These are phyloP conservation scores for crab-eating macaque (Macaca fascicularis) DNA, from an alignment of 2,113 vertebrate genomes.

Conservation along the genomic window T2T-MFA8v1.1 NC_088385.1:66864501-66865000, in stretches of 20 bases:
- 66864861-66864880: not conserved
- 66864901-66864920: not conserved
- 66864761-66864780: not conserved
- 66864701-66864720: not conserved
- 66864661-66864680: not conserved
- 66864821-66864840: not conserved
- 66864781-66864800: not conserved
- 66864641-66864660: not conserved
- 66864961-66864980: not conserved
- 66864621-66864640: not conserved
- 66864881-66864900: not conserved
- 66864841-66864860: not conserved
- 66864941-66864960: not conserved
- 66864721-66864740: not conserved
- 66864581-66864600: not conserved
- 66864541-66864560: constrained; percentile 19
- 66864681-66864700: not conserved
- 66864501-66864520: constrained; percentile 15
- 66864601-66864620: not conserved
- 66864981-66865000: not conserved
- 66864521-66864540: constrained; percentile 9
- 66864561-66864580: not conserved
- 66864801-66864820: not conserved
- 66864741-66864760: not conserved
- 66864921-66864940: not conserved